Conservation (phyloP, 2,797 vertebrate genomes). For the Moxostoma hubbsi region DNA sequence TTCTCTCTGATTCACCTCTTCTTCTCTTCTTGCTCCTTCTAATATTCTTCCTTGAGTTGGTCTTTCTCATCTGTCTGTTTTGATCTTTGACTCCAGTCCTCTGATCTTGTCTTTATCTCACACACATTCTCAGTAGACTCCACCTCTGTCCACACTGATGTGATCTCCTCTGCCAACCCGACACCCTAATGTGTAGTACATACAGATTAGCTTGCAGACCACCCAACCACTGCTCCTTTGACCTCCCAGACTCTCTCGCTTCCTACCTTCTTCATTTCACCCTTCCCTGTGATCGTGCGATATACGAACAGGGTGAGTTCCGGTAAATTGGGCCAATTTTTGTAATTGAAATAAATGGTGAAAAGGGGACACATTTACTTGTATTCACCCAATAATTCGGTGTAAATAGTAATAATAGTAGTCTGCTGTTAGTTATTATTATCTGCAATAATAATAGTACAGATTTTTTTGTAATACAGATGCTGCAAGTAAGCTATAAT, state of each 20-base stretch:
- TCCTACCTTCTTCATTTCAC: background rate
- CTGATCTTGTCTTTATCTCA: constrained; percentile 15
- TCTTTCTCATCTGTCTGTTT: constrained; percentile 35
- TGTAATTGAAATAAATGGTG: background rate
- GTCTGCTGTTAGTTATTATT: background rate
- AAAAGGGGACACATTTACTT: background rate
- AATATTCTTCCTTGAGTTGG: constrained; percentile 26
- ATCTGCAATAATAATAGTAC: background rate
- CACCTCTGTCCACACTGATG: constrained; percentile 1
- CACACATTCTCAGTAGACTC: constrained; percentile 8
- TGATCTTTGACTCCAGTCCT: constrained; percentile 26
- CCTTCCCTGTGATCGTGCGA: constrained; percentile 24
- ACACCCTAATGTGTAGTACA: background rate
- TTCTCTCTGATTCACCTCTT: constrained; percentile 72
- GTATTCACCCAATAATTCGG: background rate
- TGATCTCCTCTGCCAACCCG: constrained; percentile 8
- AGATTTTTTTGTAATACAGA: background rate
- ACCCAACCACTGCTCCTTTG: constrained; percentile 10
- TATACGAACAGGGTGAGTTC: background rate
- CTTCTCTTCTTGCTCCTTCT: constrained; percentile 61
- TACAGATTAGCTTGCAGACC: constrained; percentile 60
- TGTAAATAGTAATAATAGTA: no score
- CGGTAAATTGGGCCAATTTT: background rate
- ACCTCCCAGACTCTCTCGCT: constrained; percentile 10
- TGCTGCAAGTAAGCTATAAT: background rate